Conservation (phyloP, 1,140 invertebrate species). For the Brachionus angularis region DNA sequence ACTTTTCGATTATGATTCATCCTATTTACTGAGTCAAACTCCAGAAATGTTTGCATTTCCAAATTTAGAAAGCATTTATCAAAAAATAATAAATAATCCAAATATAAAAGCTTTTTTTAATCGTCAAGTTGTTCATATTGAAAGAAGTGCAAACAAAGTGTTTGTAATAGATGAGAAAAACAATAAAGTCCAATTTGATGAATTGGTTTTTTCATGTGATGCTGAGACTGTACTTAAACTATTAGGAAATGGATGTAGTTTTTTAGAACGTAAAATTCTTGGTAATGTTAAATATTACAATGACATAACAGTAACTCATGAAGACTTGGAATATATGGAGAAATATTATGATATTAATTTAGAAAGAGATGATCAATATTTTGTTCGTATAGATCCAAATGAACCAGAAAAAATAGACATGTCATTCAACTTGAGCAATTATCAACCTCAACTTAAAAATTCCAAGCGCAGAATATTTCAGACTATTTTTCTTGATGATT, state of each 20-base stretch:
- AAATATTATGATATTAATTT: constrained; percentile 50
- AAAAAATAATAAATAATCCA: constrained; percentile 47
- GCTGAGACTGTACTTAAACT: constrained; percentile 49
- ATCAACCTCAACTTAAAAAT: constrained; percentile 50
- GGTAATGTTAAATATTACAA: constrained; percentile 51
- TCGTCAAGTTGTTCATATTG: constrained; percentile 46
- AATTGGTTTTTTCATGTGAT: constrained; percentile 51
- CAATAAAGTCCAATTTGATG: constrained; percentile 48
- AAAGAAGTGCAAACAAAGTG: constrained; percentile 45
- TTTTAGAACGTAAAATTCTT: constrained; percentile 48
- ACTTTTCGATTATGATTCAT: constrained; percentile 50
- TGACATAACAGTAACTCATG: constrained; percentile 50
- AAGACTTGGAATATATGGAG: constrained; percentile 51
- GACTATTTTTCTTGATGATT: constrained; percentile 50
- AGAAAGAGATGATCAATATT: constrained; percentile 49
- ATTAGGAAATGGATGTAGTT: constrained; percentile 46
- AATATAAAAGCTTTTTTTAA: constrained; percentile 46
- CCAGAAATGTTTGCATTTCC: constrained; percentile 52
- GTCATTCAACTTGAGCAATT: constrained; percentile 52
- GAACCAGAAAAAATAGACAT: constrained; percentile 50
- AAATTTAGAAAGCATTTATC: constrained; percentile 49
- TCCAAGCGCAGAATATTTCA: constrained; percentile 48
- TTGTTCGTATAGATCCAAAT: constrained; percentile 47
- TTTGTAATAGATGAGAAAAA: constrained; percentile 46
- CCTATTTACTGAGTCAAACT: constrained; percentile 48